Evolutionary conservation across 1,140 invertebrate species (phyloP), one percentile per base, ranked within the genome.

Genomic region (Chelonus insularis): DNA sequence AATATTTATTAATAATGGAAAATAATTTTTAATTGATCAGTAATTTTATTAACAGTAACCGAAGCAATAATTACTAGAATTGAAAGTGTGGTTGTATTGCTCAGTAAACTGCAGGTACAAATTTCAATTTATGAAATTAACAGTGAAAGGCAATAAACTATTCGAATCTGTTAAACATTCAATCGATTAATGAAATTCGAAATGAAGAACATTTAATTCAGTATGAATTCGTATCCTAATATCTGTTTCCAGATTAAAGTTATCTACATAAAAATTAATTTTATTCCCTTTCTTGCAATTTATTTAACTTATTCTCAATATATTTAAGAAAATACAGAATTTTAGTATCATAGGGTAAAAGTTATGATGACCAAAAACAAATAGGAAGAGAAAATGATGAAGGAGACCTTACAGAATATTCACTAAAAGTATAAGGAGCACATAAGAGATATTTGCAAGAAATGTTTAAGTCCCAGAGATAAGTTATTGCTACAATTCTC

Each of bases 171-270:
- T 12, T 23, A 20, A 25, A 48, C 43, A 39, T 20, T 32, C 39
- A 57, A 63, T 63, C 61, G 61, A 52, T 63, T 63, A 63, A 54
- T 58, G 45, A 52, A 23, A 52, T 51, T 37, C n/a, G 23, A 48
- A 52, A 34, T 25, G 48, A 36, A 34, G 51, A 51, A 41, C 51
- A 39, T 60, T 60, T 51, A 21, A 60, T 50, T 50, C 47, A 41
- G 20, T 32, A 4, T 18, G 16, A n/a, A 52, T 39, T 8, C 2
- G 1, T 9, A 37, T 12, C 14, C 51, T 36, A 12, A 36, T 36
- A 32, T 21, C 16, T 36, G 29, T 54, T 20, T 54, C 12, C 34
- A 37, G 29, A 5, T 14, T 39, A 39, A 39, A 39, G n/a, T 39
- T 39, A 39, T 39, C 37, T 12, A 39, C n/a, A 39, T 4, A 39